Evolutionary conservation across 2,888 invertebrate species (phyloP).

Genomic region (Pristionchus entomophagus): DNA sequence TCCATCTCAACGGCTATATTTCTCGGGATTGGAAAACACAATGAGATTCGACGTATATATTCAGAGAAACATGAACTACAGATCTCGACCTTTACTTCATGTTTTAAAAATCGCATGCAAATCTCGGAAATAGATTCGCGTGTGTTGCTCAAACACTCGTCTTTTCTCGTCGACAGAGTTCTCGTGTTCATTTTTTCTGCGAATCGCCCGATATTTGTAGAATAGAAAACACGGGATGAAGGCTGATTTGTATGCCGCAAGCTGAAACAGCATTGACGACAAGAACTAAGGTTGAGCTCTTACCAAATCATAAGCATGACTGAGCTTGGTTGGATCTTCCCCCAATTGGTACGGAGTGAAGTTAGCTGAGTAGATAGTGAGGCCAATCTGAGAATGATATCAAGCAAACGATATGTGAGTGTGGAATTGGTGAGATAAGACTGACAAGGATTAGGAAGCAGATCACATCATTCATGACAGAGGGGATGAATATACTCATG

Average conservation of each 20-base stretch:
- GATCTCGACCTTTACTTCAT: not conserved
- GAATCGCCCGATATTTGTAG: constrained; percentile 14
- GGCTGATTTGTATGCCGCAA: constrained; percentile 14
- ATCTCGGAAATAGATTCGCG: constrained; percentile 1
- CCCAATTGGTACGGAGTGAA: not conserved
- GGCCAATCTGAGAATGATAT: not conserved
- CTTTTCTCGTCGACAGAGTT: not conserved
- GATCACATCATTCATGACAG: constrained; percentile 25
- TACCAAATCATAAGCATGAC: constrained; percentile 36
- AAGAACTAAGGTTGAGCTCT: not conserved
- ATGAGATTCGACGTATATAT: not conserved
- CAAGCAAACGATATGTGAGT: not conserved
- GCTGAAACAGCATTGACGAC: not conserved
- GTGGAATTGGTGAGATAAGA: not conserved
- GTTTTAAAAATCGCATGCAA: constrained; percentile 7
- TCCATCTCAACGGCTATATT: not conserved
- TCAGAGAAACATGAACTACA: not conserved
- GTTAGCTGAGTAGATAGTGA: not conserved
- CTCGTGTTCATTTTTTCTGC: not conserved
- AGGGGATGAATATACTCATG: constrained; percentile 5
- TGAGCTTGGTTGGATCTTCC: constrained; percentile 35
- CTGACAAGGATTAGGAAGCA: constrained; percentile 17
- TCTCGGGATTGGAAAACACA: not conserved
- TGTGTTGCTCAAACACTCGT: not conserved
- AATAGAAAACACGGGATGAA: constrained; percentile 34